phyloP scores from a whole-genome alignment of 2,113 vertebrate genomes.

The Carettochelys insculpta region DNA sequence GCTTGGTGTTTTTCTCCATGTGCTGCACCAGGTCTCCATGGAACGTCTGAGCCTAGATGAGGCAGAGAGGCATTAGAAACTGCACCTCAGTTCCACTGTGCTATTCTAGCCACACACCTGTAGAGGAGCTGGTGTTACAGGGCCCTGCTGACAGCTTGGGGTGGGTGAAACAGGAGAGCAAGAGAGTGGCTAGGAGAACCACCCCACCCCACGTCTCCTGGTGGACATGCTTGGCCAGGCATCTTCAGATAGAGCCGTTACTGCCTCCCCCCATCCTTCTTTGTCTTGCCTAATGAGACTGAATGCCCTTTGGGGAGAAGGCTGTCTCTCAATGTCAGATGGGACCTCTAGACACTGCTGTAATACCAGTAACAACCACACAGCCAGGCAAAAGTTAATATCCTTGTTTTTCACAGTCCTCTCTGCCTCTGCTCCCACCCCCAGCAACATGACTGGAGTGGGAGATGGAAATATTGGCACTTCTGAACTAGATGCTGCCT shows the following conservation, averaged over 20 bases:
- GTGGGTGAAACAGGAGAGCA: neutral
- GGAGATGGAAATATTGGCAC: neutral
- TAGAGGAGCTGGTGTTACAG: neutral
- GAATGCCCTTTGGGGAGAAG: too few species aligned
- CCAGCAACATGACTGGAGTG: neutral
- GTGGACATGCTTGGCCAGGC: neutral
- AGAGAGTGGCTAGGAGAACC: neutral
- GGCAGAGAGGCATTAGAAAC: neutral
- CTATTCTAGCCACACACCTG: neutral
- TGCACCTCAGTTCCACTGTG: rapidly evolving
- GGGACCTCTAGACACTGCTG: neutral
- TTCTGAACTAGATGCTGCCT: neutral
- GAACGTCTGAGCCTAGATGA: constrained; percentile 89
- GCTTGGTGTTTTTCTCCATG: constrained; percentile 94
- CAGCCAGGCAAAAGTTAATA: neutral
- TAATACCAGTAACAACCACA: neutral
- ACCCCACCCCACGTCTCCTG: neutral
- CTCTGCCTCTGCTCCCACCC: neutral
- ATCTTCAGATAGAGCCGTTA: neutral
- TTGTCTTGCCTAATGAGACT: neutral
- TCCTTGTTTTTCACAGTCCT: neutral
- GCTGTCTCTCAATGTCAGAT: too few species aligned
- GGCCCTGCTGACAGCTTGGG: neutral
- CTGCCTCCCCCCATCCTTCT: neutral
- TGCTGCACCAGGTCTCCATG: constrained; percentile 91